A percentile compares a stretch with the other conserved stretches of the same genome.
Evolutionary conservation across 2,888 invertebrate species (phyloP).

Genomic region (Hirtodrosophila cameraria): DNA sequence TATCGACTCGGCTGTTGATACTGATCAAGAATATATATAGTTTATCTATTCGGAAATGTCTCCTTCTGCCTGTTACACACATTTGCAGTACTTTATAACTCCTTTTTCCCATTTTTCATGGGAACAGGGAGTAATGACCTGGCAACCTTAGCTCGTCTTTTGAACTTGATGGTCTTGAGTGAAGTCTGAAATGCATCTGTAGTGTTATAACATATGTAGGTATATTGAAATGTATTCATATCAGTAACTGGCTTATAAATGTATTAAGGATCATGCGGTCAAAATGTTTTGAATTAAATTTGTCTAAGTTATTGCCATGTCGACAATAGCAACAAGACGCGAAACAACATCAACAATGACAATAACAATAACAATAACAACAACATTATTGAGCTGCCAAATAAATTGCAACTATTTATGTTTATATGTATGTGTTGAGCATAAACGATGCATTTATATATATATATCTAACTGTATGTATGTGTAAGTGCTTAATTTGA

Average conservation of each 20-base stretch:
- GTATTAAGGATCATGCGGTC: slow-evolving; percentile 44
- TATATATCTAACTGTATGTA: slow-evolving; percentile 35
- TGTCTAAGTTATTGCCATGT: slow-evolving; percentile 29
- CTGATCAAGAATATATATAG: too few species aligned
- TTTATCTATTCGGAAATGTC: too few species aligned
- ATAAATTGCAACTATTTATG: slow-evolving; percentile 74
- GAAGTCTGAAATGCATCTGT: too few species aligned
- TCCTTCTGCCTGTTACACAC: too few species aligned
- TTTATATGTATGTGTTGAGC: slow-evolving; percentile 63
- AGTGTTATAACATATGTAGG: too few species aligned
- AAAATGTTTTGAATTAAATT: slow-evolving; percentile 67
- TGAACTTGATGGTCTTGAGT: too few species aligned
- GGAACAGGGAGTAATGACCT: too few species aligned
- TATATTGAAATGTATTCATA: too few species aligned
- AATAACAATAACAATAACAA: slow-evolving; percentile 28
- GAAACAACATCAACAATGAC: slow-evolving; percentile 30
- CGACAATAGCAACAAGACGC: slow-evolving; percentile 28
- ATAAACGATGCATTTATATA: slow-evolving; percentile 46
- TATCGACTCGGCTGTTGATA: too few species aligned
- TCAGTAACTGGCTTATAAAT: slow-evolving; percentile 14
- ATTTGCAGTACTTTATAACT: too few species aligned
- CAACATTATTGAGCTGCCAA: slow-evolving; percentile 40
- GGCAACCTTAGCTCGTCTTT: too few species aligned
- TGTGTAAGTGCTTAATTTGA: slow-evolving; percentile 54
- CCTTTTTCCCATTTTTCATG: too few species aligned